Evolutionary conservation across 2,797 vertebrate species (phyloP).

Genomic region (Myotis myotis): DNA sequence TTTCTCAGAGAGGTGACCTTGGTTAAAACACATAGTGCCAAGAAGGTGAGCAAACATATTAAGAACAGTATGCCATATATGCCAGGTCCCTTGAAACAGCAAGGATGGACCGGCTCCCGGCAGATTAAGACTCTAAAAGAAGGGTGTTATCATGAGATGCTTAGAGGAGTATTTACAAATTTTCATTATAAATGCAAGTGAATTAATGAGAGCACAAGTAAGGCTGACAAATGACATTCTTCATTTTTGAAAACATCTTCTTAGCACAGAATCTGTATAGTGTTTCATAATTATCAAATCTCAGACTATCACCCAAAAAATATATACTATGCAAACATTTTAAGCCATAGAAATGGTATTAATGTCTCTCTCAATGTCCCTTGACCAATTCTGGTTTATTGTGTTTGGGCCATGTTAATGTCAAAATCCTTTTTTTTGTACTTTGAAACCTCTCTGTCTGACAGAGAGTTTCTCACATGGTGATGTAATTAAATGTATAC

Average conservation of each 20-base stretch:
- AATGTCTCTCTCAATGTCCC: not conserved
- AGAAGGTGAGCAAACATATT: no score
- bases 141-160: not conserved
- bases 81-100: no score
- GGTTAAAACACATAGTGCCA: no score
- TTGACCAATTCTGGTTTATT: slow-evolving; percentile 29
- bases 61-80: no score
- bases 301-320: not conserved
- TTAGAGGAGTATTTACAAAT: slow-evolving; percentile 44
- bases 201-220: not conserved
- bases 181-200: not conserved
- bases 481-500: not conserved
- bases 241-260: not conserved
- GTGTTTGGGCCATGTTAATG: not conserved
- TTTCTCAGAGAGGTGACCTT: no score
- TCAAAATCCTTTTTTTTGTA: not conserved
- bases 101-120: no score
- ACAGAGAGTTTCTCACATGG: not conserved
- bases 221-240: not conserved
- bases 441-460: not conserved
- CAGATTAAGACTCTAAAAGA: not conserved
- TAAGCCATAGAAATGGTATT: not conserved
- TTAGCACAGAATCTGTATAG: not conserved
- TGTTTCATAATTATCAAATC: not conserved
- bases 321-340: not conserved